Conservation (phyloP, 2,888 invertebrate species). For the Adelphocoris suturalis region DNA sequence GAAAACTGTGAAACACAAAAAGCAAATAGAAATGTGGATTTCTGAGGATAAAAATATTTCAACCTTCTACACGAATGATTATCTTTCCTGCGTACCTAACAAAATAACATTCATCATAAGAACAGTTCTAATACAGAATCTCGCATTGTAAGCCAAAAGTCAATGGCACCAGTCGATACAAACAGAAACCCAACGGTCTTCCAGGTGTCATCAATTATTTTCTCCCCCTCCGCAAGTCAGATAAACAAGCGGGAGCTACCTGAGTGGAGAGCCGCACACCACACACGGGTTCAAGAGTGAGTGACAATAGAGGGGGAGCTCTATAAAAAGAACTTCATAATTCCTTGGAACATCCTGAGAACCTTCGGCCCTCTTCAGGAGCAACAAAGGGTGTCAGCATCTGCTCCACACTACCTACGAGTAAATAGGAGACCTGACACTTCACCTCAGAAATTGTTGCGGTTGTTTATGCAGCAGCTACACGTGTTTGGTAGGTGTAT, state of each 20-base stretch:
- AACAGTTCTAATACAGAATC: too few species aligned
- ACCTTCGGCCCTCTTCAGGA: neutral
- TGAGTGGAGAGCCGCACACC: neutral
- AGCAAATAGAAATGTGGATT: too few species aligned
- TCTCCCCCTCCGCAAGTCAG: neutral
- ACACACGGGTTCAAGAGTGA: conserved; percentile 1
- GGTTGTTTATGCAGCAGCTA: neutral
- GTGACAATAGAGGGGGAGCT: conserved; percentile 48
- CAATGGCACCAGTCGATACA: neutral
- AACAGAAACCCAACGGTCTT: neutral
- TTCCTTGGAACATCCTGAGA: conserved; percentile 33
- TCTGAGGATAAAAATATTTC: too few species aligned
- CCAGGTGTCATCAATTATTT: conserved; percentile 23
- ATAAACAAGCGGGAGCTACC: conserved; percentile 23
- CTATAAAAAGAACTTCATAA: conserved; percentile 56
- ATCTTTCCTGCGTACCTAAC: too few species aligned
- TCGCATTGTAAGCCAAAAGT: neutral
- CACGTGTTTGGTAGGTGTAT: neutral
- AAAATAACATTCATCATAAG: too few species aligned
- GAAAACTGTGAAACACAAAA: too few species aligned
- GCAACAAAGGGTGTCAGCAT: conserved; percentile 33
- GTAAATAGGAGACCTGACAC: neutral
- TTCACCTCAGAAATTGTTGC: neutral
- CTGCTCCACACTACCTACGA: conserved; percentile 28
- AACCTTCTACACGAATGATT: too few species aligned